Base-by-base conservation (phyloP, 2,888 invertebrate species). In the Pyrrhosoma nymphula region DNA sequence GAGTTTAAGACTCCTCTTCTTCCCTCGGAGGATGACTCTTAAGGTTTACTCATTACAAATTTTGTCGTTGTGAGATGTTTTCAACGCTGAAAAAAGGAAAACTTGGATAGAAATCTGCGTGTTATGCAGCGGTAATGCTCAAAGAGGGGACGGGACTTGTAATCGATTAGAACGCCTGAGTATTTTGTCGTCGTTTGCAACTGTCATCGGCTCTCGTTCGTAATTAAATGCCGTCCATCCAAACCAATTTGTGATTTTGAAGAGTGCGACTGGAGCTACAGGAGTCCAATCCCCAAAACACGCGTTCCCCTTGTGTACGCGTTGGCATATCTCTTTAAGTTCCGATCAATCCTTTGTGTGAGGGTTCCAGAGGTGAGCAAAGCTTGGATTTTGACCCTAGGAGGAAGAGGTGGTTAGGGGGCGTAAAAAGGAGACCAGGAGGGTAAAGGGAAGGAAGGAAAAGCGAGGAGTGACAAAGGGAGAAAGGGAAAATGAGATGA, bases 311-410 rank as follows among this genome's bases (percentile, higher is more conserved):
- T 82, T 82, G 60, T 60, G 16, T 30, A 14, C 82, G 23, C 82
- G 35, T 26, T 16, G 82, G 82, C 82, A 18, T 82, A 30, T 93
- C 93, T 69, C 93, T 93, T 93, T 93, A 93, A 93, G 93, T 55
- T 47, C 63, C 93, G 69, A 69, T 91, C 89, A 89, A 89, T 89
- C n/a, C 55, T 55, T 47, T 55, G 89, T 56, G 55, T 14, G 89
- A 47, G 88, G n/a, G 39, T 30, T 60, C 35, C 60, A 20, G 91
- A 91, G 63, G 63, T 55, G 89, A 91, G 91, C 30, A 23, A 26
- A 35, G 91, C 91, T 63, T 39, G 91, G 93, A 47, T 93, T 47
- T 75, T 93, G 93, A 93, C 93, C 89, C 89, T 82, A 14, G 26
- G 82, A 82, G 35, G 2, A 82, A 35, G 30, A 35, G 82, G 10